phyloP scores from a whole-genome alignment of 2,888 invertebrate genomes.

The Eristalis tenax region DNA sequence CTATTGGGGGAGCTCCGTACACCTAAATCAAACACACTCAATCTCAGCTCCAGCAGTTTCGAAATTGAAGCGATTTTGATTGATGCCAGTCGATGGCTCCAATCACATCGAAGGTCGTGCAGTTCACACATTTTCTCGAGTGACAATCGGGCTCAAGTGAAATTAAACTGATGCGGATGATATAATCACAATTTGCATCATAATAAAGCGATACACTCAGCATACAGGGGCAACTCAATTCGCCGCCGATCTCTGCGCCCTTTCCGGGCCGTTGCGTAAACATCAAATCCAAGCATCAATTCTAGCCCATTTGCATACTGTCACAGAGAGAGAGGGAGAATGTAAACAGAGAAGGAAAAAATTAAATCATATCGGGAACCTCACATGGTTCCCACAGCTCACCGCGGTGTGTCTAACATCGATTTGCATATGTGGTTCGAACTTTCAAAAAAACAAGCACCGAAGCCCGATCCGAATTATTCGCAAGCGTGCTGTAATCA shows the following conservation, averaged over 20 bases:
- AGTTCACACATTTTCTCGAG: slow-evolving; percentile 22
- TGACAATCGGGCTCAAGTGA: background rate
- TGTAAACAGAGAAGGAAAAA: slow-evolving; percentile 17
- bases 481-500: slow-evolving; percentile 68
- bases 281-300: slow-evolving; percentile 32
- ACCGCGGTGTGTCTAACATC: slow-evolving; percentile 21
- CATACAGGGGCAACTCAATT: background rate
- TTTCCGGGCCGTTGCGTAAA: slow-evolving; percentile 47
- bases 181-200: slow-evolving; percentile 26
- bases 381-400: slow-evolving; percentile 40
- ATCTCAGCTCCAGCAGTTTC: background rate
- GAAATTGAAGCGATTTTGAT: slow-evolving; percentile 6
- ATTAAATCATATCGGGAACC: slow-evolving; percentile 20
- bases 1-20: slow-evolving; percentile 1
- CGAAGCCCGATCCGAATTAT: slow-evolving; percentile 40
- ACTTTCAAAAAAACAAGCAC: slow-evolving; percentile 49
- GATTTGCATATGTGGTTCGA: slow-evolving; percentile 60
- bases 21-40: slow-evolving; percentile 9
- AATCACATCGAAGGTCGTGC: slow-evolving; percentile 39
- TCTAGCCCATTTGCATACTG: slow-evolving; percentile 46
- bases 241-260: background rate
- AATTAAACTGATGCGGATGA: slow-evolving; percentile 5
- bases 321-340: background rate
- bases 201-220: slow-evolving; percentile 5
- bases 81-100: slow-evolving; percentile 26